Conservation (phyloP, 2,797 vertebrate genomes). For the Gephyroberyx darwinii region DNA sequence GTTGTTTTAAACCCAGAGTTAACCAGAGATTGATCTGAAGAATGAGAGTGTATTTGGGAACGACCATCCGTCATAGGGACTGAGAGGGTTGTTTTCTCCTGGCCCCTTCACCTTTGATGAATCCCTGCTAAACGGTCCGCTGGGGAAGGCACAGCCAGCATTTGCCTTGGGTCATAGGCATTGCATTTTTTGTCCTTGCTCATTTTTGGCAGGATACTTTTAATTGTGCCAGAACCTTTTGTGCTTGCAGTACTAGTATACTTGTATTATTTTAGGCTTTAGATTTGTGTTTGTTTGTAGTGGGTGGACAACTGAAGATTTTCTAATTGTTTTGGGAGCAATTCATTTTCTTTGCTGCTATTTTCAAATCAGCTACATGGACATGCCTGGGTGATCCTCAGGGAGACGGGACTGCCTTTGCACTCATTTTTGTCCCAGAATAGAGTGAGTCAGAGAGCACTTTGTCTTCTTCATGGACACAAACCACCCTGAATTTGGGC, state of each 20-base stretch:
- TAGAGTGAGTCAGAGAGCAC: slow-evolving; percentile 52
- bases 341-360: slow-evolving; percentile 85
- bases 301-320: slow-evolving; percentile 81
- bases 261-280: slow-evolving; percentile 75
- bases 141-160: slow-evolving; percentile 66
- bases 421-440: slow-evolving; percentile 68
- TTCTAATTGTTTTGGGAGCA: slow-evolving; percentile 85
- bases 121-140: slow-evolving; percentile 73
- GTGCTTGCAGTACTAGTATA: slow-evolving; percentile 70
- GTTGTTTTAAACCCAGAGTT: slow-evolving; percentile 83
- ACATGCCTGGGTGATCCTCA: slow-evolving; percentile 83
- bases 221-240: slow-evolving; percentile 82
- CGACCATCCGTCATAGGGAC: slow-evolving; percentile 72
- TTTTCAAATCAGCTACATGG: slow-evolving; percentile 80
- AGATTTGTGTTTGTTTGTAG: slow-evolving; percentile 85
- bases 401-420: slow-evolving; percentile 77
- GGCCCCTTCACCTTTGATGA: slow-evolving; percentile 76
- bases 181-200: slow-evolving; percentile 68
- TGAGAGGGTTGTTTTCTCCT: slow-evolving; percentile 74
- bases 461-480: slow-evolving; percentile 42
- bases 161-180: slow-evolving; percentile 80
- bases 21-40: slow-evolving; percentile 76
- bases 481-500: slow-evolving; percentile 41
- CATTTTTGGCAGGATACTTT: slow-evolving; percentile 59
- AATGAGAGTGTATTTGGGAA: slow-evolving; percentile 73